phyloP scores from a whole-genome alignment of 2,797 vertebrate species.

The Sebastes kiyomatsui region DNA sequence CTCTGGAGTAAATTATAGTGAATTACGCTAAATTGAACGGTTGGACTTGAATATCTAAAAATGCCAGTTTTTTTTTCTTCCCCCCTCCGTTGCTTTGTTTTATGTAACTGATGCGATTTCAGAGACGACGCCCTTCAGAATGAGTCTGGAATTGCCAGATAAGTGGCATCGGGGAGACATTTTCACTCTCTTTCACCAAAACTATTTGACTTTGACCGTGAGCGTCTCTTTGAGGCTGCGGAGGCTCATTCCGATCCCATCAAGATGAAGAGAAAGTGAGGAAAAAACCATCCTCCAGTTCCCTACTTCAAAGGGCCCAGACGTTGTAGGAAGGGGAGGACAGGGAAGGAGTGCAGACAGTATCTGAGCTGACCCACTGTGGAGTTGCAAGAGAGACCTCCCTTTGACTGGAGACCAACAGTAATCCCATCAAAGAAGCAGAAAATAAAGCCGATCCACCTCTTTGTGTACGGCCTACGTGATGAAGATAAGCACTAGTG shows the following conservation, averaged over 20 bases:
- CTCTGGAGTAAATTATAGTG: conserved; percentile 79
- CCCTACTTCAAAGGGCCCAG: conserved; percentile 72
- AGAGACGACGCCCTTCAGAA: conserved; percentile 57
- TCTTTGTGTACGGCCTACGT: conserved; percentile 35
- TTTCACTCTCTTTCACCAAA: conserved; percentile 60
- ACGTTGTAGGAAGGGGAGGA: conserved; percentile 34
- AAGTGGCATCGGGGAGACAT: conserved; percentile 39
- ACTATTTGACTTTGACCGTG: conserved; percentile 56
- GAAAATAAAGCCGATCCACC: conserved; percentile 48
- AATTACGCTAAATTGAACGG: conserved; percentile 78
- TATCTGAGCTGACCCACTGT: conserved; percentile 54
- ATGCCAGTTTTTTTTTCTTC: conserved; percentile 47
- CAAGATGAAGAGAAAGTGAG: conserved; percentile 57
- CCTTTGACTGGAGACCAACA: conserved; percentile 43
- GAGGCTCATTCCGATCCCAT: conserved; percentile 63
- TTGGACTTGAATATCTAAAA: conserved; percentile 74
- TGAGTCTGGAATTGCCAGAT: conserved; percentile 48
- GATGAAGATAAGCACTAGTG: conserved; percentile 31
- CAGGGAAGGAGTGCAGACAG: conserved; percentile 34
- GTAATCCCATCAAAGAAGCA: conserved; percentile 79
- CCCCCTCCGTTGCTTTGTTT: conserved; percentile 56
- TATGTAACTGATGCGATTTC: conserved; percentile 49
- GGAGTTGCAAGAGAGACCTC: conserved; percentile 50
- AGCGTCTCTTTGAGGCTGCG: conserved; percentile 44
- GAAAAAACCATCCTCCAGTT: conserved; percentile 58